These are phyloP conservation scores for Eufriesea mexicana DNA, from an alignment of 1,140 invertebrate genomes.

Conservation along the genomic window DNA sequence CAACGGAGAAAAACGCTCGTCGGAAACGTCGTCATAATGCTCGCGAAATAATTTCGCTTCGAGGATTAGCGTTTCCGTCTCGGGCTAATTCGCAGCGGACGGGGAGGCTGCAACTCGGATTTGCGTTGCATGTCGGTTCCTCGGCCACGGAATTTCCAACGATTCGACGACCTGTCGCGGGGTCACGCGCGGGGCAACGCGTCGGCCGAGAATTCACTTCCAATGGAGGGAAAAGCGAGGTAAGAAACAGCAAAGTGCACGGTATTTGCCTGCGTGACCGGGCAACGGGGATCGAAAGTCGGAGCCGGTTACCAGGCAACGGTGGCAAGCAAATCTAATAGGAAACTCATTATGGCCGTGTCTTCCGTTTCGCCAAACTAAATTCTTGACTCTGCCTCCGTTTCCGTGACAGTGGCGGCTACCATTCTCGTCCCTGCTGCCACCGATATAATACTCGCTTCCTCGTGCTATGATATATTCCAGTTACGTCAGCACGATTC, in stretches of 20 bases:
- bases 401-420: constrained; percentile 48
- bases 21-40: neutral
- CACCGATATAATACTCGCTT: constrained; percentile 31
- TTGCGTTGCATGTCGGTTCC: too few relatives aligned
- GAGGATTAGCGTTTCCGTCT: neutral
- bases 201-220: too few relatives aligned
- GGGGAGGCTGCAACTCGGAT: too few relatives aligned
- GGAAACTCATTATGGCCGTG: constrained; percentile 79
- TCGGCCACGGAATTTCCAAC: neutral
- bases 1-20: neutral
- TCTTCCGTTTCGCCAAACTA: constrained; percentile 77
- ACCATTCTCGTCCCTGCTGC: constrained; percentile 36
- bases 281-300: constrained; percentile 71
- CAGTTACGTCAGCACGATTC: constrained; percentile 46
- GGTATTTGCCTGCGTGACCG: neutral
- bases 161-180: neutral
- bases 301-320: constrained; percentile 73
- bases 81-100: too few relatives aligned
- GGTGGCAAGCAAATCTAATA: constrained; percentile 78
- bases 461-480: constrained; percentile 39
- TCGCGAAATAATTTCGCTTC: neutral
- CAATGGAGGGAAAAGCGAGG: neutral
- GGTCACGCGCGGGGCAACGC: neutral
- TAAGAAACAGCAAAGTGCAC: neutral
- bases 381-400: constrained; percentile 72